phyloP scores from a whole-genome alignment of 2,797 vertebrate species.

The Enteromius afrohamiltoni region DNA sequence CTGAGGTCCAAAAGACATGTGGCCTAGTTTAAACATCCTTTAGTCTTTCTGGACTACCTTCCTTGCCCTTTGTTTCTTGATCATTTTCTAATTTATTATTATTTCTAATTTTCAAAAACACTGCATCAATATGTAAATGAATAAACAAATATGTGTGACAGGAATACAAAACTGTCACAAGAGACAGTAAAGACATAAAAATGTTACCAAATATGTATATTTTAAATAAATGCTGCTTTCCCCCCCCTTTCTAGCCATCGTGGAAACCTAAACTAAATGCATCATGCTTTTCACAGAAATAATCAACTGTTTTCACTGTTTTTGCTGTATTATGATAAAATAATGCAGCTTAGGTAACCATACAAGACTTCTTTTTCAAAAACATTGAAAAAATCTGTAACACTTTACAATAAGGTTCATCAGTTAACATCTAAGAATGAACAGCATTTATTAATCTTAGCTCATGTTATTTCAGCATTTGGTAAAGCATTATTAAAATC shows the following conservation, averaged over 20 bases:
- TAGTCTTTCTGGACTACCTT: background rate
- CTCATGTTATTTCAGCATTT: too few species aligned
- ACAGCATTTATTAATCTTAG: too few species aligned
- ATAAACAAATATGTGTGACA: background rate
- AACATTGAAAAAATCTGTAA: background rate
- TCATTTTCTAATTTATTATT: background rate
- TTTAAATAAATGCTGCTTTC: background rate
- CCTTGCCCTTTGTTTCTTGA: background rate
- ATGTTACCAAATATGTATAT: background rate
- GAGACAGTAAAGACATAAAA: background rate
- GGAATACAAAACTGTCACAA: background rate
- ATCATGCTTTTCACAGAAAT: background rate
- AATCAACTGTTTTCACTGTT: background rate
- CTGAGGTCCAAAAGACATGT: conserved; percentile 65
- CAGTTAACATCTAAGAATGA: too few species aligned
- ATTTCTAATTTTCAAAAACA: background rate
- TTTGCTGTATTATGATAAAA: background rate
- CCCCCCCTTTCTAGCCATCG: background rate
- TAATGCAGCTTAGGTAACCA: background rate
- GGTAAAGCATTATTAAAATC: too few species aligned
- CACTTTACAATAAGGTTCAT: too few species aligned
- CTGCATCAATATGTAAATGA: background rate
- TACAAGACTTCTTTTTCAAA: background rate
- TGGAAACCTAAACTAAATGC: background rate
- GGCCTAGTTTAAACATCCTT: conserved; percentile 13